Evolutionary conservation across 2,113 vertebrate species (phyloP).

Genomic region (Ornithorhynchus anatinus): DNA sequence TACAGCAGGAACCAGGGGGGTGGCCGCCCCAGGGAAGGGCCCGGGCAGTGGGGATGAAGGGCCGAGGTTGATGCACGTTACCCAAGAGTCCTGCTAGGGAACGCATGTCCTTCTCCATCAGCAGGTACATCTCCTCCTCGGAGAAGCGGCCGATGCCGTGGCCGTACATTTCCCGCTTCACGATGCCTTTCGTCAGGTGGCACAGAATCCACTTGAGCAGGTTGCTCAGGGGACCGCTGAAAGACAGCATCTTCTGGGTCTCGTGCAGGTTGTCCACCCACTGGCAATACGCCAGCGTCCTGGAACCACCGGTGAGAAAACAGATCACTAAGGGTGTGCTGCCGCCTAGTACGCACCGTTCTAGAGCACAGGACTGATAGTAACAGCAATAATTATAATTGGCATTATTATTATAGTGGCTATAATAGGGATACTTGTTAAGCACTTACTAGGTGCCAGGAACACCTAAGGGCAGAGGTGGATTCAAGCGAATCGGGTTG

Average conservation of each 20-base stretch:
- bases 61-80: constrained; percentile 69
- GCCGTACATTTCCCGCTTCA: constrained; percentile 95
- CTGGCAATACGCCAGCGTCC: constrained; percentile 95
- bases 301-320: constrained; percentile 65
- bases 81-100: constrained; percentile 91
- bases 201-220: constrained; percentile 91
- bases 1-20: no score
- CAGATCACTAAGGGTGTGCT: constrained; percentile 28
- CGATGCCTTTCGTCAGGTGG: constrained; percentile 90
- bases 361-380: no score
- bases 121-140: constrained; percentile 88
- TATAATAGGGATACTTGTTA: no score
- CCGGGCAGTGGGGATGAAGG: no score
- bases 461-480: no score
- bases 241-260: constrained; percentile 89
- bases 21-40: no score
- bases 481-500: no score
- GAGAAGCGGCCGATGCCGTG: constrained; percentile 95
- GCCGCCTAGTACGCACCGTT: no score
- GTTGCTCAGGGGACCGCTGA: constrained; percentile 90
- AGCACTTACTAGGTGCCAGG: no score
- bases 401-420: no score
- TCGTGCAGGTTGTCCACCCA: constrained; percentile 96
- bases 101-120: constrained; percentile 98
- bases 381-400: no score